Conservation (phyloP, 2,797 vertebrate species). For the Lutjanus campechanus region DNA sequence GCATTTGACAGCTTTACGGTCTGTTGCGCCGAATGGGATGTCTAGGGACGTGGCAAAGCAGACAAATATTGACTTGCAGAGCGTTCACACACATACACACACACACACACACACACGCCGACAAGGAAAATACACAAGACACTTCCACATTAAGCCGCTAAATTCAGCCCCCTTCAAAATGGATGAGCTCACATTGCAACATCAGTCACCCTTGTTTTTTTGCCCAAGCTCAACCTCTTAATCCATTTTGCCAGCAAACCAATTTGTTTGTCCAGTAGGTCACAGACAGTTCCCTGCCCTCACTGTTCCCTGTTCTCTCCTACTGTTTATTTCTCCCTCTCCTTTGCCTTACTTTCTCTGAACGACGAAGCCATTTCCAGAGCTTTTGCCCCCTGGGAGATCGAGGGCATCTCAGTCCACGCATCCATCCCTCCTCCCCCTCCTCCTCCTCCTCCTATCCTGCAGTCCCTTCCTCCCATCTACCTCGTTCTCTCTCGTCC, state of each 20-base stretch:
- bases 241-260: conserved; percentile 83
- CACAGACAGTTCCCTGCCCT: conserved; percentile 74
- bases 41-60: conserved; percentile 84
- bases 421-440: conserved; percentile 33
- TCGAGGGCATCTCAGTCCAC: conserved; percentile 77
- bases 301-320: conserved; percentile 55
- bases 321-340: conserved; percentile 62
- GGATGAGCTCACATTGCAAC: conserved; percentile 79
- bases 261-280: conserved; percentile 85
- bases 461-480: conserved; percentile 32
- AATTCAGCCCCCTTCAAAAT: conserved; percentile 79
- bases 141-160: conserved; percentile 70
- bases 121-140: conserved; percentile 63
- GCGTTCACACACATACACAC: conserved; percentile 31
- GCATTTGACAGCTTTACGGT: conserved; percentile 86
- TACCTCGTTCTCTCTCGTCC: conserved; percentile 21
- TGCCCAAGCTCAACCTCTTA: conserved; percentile 77
- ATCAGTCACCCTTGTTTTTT: conserved; percentile 78
- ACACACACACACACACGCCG: neutral
- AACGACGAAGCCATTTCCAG: conserved; percentile 76
- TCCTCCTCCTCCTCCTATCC: conserved; percentile 37
- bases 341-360: conserved; percentile 66
- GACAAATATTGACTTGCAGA: conserved; percentile 87
- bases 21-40: conserved; percentile 82
- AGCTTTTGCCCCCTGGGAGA: conserved; percentile 75